phyloP scores from a whole-genome alignment of 2,797 vertebrate species.

The Simalia tracyae region DNA sequence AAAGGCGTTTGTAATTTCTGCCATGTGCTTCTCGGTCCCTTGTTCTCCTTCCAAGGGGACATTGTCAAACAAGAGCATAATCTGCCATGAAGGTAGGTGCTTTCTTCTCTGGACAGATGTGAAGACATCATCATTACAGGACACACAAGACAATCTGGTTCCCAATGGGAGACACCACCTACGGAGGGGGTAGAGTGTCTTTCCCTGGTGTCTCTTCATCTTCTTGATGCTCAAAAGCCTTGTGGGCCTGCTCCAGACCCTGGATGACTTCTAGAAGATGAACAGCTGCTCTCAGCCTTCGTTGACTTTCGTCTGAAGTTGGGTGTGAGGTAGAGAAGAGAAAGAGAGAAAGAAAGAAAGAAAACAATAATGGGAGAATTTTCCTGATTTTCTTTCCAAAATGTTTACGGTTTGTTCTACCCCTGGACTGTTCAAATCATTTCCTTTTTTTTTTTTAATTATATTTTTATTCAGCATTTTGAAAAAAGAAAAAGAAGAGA shows the following conservation, averaged over 20 bases:
- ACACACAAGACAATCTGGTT: neutral
- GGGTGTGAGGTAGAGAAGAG: constrained; percentile 10
- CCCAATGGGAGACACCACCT: constrained; percentile 24
- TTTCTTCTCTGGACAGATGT: neutral
- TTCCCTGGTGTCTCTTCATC: constrained; percentile 55
- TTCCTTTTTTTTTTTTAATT: too few relatives aligned
- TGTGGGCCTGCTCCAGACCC: constrained; percentile 82
- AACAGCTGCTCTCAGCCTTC: constrained; percentile 52
- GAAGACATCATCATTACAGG: neutral
- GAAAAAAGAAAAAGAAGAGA: too few relatives aligned
- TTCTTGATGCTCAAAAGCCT: constrained; percentile 76
- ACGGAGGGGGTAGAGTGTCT: constrained; percentile 67
- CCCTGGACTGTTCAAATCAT: too few relatives aligned
- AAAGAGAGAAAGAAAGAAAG: neutral
- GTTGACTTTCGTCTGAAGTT: constrained; percentile 53
- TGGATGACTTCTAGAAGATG: constrained; percentile 79
- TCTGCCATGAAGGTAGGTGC: neutral
- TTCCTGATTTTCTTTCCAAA: neutral
- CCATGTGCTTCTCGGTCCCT: neutral
- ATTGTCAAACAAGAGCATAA: neutral
- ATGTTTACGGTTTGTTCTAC: neutral
- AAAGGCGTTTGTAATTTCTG: too few relatives aligned
- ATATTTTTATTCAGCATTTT: too few relatives aligned
- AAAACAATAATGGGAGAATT: neutral
- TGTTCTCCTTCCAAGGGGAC: neutral